Percentiles rank a stretch among this genome's conserved stretches.
phyloP scores from a whole-genome alignment of 2,797 vertebrate species.

The Sebastes dallii region DNA sequence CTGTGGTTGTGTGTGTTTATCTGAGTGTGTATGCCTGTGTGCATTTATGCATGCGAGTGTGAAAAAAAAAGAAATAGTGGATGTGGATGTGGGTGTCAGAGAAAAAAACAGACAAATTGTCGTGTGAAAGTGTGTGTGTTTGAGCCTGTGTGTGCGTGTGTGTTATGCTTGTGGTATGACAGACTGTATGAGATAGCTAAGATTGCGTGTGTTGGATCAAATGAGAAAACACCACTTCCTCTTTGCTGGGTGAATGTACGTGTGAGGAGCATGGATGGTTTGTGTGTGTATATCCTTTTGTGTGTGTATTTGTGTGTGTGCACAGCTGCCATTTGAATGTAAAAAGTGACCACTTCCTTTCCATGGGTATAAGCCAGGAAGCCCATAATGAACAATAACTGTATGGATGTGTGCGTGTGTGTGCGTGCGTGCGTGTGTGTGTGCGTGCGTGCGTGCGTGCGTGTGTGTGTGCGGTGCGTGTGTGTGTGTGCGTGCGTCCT shows the following conservation, averaged over 20 bases:
- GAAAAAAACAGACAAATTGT: slow-evolving; percentile 24
- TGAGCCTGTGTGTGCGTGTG: slow-evolving; percentile 45
- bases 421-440: slow-evolving; percentile 2
- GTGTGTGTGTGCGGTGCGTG: background rate
- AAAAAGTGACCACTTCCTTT: slow-evolving; percentile 72
- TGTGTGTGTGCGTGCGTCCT: background rate
- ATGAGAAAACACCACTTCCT: slow-evolving; percentile 78
- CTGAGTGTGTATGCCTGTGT: slow-evolving; percentile 13
- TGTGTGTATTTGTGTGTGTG: slow-evolving; percentile 33
- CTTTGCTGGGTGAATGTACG: slow-evolving; percentile 58
- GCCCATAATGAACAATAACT: slow-evolving; percentile 58
- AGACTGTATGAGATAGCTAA: slow-evolving; percentile 49
- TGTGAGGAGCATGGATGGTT: slow-evolving; percentile 56
- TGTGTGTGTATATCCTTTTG: slow-evolving; percentile 50
- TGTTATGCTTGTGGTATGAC: slow-evolving; percentile 58
- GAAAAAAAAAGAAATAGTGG: slow-evolving; percentile 34
- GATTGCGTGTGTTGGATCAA: slow-evolving; percentile 69
- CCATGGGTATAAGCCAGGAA: slow-evolving; percentile 57
- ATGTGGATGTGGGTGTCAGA: slow-evolving; percentile 53
- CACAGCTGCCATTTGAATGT: slow-evolving; percentile 69
- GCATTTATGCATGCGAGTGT: slow-evolving; percentile 43
- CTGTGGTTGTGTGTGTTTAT: slow-evolving; percentile 34
- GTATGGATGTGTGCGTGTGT: slow-evolving; percentile 20
- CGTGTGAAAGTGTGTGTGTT: slow-evolving; percentile 56
- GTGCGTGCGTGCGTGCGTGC: slow-evolving; percentile 12